Evolutionary conservation across 2,113 vertebrate species (phyloP).

Genomic region (Mastomys natalensis): DNA sequence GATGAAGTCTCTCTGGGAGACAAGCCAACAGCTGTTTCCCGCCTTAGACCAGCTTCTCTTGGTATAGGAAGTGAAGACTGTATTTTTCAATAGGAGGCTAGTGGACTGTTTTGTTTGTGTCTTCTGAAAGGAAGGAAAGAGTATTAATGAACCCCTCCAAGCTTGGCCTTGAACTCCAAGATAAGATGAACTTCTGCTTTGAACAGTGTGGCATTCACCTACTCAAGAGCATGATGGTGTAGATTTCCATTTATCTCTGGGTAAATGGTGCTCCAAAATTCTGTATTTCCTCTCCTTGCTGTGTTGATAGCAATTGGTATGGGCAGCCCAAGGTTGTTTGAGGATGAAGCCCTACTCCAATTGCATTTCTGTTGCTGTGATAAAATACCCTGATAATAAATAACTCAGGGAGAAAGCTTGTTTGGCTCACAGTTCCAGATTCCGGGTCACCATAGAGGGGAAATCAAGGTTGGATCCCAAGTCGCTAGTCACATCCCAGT

Average conservation of each 20-base stretch:
- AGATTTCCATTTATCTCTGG: neutral
- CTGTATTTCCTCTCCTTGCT: neutral
- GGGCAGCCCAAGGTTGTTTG: neutral
- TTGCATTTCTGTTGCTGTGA: neutral
- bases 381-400: neutral
- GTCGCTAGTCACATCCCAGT: neutral
- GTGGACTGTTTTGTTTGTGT: conserved; percentile 44
- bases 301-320: neutral
- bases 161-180: conserved; percentile 57
- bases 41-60: conserved; percentile 44
- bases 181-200: conserved; percentile 48
- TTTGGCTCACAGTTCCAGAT: neutral
- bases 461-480: neutral
- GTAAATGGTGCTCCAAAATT: neutral
- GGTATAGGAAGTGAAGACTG: conserved; percentile 60
- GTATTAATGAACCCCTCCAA: conserved; percentile 57
- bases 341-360: neutral
- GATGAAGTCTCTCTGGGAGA: neutral
- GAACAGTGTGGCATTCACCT: neutral
- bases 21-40: conserved; percentile 69
- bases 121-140: conserved; percentile 68
- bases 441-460: neutral
- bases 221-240: neutral
- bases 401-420: no score
- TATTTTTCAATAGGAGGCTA: conserved; percentile 46